phyloP scores from a whole-genome alignment of 2,797 vertebrate species.

The Darevskia mixta region DNA sequence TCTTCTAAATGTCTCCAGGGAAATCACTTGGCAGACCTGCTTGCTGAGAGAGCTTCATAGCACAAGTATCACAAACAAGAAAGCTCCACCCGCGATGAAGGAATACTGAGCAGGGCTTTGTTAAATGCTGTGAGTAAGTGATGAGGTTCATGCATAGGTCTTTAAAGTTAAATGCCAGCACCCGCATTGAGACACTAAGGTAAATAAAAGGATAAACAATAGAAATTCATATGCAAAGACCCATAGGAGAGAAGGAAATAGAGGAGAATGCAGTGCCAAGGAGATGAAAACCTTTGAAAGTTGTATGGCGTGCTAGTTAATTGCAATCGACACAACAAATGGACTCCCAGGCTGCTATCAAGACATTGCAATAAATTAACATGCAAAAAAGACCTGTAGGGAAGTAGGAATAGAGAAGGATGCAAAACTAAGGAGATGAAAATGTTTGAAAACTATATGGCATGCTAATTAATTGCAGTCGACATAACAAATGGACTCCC shows the following conservation, averaged over 20 bases:
- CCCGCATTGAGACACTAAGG: background rate
- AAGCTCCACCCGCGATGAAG: background rate
- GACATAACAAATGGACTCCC: slow-evolving; percentile 5
- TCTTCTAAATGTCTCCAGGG: background rate
- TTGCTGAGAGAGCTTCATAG: background rate
- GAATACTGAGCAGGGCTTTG: background rate
- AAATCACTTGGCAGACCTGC: no score
- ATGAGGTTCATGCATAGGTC: background rate
- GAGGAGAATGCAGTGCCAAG: no score
- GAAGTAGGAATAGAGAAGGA: background rate
- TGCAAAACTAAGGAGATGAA: background rate
- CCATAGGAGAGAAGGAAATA: background rate
- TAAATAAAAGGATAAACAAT: background rate
- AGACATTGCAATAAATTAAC: background rate
- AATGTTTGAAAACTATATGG: background rate
- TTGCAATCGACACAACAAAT: slow-evolving; percentile 4
- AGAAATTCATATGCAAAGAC: background rate
- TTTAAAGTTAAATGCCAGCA: background rate
- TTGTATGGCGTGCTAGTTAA: background rate
- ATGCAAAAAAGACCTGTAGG: no score
- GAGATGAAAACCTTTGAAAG: background rate
- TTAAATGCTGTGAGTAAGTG: background rate
- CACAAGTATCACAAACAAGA: background rate
- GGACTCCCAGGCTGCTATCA: background rate
- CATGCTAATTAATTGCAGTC: background rate